Percentiles rank a stretch among this genome's conserved stretches.
phyloP scores from a whole-genome alignment of 2,797 vertebrate genomes.

The Clarias fuscus region DNA sequence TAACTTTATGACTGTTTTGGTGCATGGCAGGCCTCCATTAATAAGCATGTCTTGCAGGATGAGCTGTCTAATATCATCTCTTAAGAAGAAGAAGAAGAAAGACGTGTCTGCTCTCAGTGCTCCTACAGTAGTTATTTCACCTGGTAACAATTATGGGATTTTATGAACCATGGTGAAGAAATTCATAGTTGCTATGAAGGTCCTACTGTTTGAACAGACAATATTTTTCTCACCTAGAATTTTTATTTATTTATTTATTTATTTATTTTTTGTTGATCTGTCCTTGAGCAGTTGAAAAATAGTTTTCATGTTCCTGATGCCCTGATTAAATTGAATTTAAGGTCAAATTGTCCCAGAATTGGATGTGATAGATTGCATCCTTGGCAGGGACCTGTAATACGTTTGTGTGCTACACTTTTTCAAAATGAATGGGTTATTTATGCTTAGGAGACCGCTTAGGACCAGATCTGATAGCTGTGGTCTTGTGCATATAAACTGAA shows the following conservation, averaged over 20 bases:
- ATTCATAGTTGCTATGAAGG: constrained; percentile 56
- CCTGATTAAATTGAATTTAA: neutral
- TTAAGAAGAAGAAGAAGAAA: neutral
- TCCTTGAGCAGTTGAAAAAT: neutral
- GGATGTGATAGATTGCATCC: neutral
- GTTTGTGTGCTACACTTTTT: neutral
- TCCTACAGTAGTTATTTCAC: constrained; percentile 63
- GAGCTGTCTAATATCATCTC: constrained; percentile 70
- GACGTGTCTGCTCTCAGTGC: constrained; percentile 66
- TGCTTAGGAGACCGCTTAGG: neutral
- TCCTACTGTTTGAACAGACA: constrained; percentile 26
- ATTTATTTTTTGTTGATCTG: neutral
- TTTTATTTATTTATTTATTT: neutral
- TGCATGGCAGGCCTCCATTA: constrained; percentile 63
- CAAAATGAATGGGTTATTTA: neutral
- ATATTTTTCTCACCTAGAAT: neutral
- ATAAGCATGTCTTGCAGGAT: constrained; percentile 72
- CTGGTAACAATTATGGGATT: constrained; percentile 73
- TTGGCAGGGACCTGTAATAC: neutral
- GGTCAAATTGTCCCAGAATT: neutral
- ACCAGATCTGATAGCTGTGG: neutral
- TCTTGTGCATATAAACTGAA: neutral
- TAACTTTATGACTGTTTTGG: constrained; percentile 73
- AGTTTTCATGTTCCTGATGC: neutral
- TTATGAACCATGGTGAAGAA: constrained; percentile 65